These are phyloP conservation scores for Anagyrus pseudococci DNA, from an alignment of 2,888 invertebrate species.

Conservation along the genomic window DNA sequence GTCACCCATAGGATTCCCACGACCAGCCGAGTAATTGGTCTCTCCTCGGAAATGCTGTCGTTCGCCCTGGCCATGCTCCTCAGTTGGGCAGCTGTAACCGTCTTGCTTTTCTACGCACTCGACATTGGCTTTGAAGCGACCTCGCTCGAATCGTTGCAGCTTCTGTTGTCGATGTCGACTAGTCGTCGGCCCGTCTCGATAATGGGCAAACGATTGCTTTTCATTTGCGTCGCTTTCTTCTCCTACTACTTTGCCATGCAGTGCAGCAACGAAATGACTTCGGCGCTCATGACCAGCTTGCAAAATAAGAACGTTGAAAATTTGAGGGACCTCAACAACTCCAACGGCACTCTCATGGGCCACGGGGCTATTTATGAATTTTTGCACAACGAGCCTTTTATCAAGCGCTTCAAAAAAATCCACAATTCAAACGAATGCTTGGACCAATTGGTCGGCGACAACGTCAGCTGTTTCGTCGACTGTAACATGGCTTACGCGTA, in stretches of 20 bases:
- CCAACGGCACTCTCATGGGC: slow-evolving; percentile 10
- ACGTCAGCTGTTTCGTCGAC: slow-evolving; percentile 7
- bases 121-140: not conserved
- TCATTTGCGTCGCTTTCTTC: slow-evolving; percentile 25
- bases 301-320: slow-evolving; percentile 18
- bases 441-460: not conserved
- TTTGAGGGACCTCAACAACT: slow-evolving; percentile 8
- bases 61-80: slow-evolving; percentile 19
- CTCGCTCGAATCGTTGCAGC: slow-evolving; percentile 22
- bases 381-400: not conserved
- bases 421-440: not conserved
- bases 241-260: slow-evolving; percentile 21
- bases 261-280: not conserved
- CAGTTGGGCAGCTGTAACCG: not conserved
- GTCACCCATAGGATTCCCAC: slow-evolving; percentile 26
- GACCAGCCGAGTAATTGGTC: not conserved
- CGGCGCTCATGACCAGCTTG: not conserved
- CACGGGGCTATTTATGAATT: not conserved
- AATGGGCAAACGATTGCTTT: slow-evolving; percentile 24
- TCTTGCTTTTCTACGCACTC: slow-evolving; percentile 3
- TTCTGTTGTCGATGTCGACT: slow-evolving; percentile 10
- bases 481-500: not conserved
- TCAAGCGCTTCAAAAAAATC: not conserved
- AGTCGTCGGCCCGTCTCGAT: not conserved
- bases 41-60: not conserved